These are phyloP conservation scores for Syrphus vitripennis DNA, from an alignment of 2,888 invertebrate species.

Conservation along the genomic window DNA sequence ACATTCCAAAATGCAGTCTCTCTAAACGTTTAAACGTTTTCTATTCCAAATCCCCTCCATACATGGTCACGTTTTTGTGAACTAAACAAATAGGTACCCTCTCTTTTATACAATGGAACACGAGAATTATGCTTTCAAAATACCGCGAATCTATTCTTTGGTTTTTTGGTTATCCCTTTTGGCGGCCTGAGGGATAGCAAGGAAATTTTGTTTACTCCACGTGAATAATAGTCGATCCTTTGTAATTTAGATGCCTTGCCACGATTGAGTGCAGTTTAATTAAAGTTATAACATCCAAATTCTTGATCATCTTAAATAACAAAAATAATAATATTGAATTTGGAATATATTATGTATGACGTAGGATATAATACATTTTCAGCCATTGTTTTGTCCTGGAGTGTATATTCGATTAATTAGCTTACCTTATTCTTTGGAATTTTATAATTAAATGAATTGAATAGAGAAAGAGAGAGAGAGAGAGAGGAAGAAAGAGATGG, in stretches of 20 bases:
- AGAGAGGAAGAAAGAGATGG: background rate
- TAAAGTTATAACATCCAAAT: conserved; percentile 48
- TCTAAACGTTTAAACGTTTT: background rate
- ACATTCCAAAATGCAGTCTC: background rate
- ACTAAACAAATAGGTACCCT: conserved; percentile 12
- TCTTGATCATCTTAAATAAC: background rate
- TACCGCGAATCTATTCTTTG: conserved; percentile 3
- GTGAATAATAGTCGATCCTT: conserved; percentile 10
- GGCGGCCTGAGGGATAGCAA: background rate
- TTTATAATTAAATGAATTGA: conserved; percentile 61
- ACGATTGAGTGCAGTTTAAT: conserved; percentile 44
- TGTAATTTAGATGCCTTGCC: conserved; percentile 22
- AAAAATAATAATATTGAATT: background rate
- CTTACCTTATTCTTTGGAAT: conserved; percentile 17
- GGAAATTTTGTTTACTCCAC: background rate
- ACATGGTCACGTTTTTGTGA: conserved; percentile 24
- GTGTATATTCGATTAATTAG: conserved; percentile 41
- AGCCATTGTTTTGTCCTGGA: conserved; percentile 1
- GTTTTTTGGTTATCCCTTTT: background rate
- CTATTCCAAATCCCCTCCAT: conserved; percentile 5
- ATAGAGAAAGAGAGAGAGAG: too few species aligned
- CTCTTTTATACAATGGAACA: background rate
- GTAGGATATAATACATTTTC: too few species aligned
- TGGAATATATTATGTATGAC: background rate
- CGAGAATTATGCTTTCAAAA: conserved; percentile 1